Evolutionary conservation across 23 tunicate genomes (phyloP).

Genomic region (Oikopleura dioica): DNA sequence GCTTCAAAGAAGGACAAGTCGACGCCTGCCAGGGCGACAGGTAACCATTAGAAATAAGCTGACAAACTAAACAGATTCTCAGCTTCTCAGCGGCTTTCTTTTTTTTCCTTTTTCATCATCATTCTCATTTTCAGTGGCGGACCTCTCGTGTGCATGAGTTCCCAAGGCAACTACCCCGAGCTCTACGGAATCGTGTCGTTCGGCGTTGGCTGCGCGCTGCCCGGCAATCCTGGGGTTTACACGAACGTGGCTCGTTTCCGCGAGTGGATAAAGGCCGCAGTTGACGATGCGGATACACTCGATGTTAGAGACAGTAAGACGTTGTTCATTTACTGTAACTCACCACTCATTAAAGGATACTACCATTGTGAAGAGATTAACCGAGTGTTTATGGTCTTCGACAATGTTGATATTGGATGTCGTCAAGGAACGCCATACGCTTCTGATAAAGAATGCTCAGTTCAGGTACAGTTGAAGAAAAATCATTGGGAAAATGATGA

Average conservation of each 20-base stretch:
- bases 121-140: background rate
- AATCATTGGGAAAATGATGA: too few species aligned
- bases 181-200: slow-evolving; percentile 6
- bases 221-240: slow-evolving; percentile 7
- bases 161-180: slow-evolving; percentile 1
- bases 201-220: slow-evolving; percentile 7
- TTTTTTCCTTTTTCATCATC: background rate
- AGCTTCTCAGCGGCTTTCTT: background rate
- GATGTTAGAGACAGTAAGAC: slow-evolving; percentile 4
- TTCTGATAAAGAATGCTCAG: background rate
- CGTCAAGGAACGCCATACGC: background rate
- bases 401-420: background rate
- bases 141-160: background rate
- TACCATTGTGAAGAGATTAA: slow-evolving; percentile 9
- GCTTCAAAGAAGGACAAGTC: slow-evolving; percentile 5
- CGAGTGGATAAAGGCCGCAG: background rate
- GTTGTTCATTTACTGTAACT: background rate
- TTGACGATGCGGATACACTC: background rate
- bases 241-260: background rate
- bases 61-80: background rate
- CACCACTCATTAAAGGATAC: background rate
- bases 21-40: slow-evolving; percentile 11
- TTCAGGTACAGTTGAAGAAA: too few species aligned
- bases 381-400: background rate
- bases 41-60: background rate